phyloP scores from a whole-genome alignment of 64 coral and sea anemone genomes.

The Stichodactyla mertensii region DNA sequence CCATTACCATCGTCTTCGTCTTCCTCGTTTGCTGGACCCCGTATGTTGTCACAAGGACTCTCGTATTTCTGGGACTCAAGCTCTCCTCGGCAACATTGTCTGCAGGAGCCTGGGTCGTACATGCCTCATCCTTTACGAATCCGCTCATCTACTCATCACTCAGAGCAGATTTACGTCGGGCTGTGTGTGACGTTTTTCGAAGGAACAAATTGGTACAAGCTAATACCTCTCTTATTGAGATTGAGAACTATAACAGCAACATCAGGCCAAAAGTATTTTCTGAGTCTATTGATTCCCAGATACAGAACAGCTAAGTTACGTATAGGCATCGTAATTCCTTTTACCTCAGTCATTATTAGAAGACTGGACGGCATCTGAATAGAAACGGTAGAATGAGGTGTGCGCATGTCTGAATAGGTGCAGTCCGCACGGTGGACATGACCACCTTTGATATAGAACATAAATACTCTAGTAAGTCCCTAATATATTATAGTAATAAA shows the following conservation, averaged over 20 bases:
- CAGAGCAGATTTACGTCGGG: not conserved
- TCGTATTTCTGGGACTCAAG: not conserved
- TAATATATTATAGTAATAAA: too few relatives aligned
- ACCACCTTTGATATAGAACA: too few relatives aligned
- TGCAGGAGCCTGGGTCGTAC: not conserved
- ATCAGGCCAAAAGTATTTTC: not conserved
- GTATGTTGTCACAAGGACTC: slow-evolving; percentile 7
- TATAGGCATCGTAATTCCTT: too few relatives aligned
- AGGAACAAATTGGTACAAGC: not conserved
- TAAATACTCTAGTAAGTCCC: too few relatives aligned
- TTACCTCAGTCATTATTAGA: too few relatives aligned
- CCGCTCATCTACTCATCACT: slow-evolving; percentile 4
- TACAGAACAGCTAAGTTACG: not conserved
- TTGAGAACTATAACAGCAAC: not conserved
- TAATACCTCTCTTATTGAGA: not conserved
- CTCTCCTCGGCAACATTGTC: not conserved
- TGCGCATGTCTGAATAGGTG: too few relatives aligned
- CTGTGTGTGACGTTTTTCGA: not conserved
- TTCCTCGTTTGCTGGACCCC: slow-evolving; percentile 17
- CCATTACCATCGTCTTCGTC: slow-evolving; percentile 4
- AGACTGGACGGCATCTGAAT: too few relatives aligned
- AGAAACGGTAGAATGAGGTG: too few relatives aligned
- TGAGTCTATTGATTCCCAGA: not conserved
- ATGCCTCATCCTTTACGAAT: not conserved
- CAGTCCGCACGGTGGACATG: too few relatives aligned